Percentiles rank a stretch among this genome's conserved stretches.
phyloP scores from a whole-genome alignment of 1,140 invertebrate genomes.

The Muscidifurax raptorellus region DNA sequence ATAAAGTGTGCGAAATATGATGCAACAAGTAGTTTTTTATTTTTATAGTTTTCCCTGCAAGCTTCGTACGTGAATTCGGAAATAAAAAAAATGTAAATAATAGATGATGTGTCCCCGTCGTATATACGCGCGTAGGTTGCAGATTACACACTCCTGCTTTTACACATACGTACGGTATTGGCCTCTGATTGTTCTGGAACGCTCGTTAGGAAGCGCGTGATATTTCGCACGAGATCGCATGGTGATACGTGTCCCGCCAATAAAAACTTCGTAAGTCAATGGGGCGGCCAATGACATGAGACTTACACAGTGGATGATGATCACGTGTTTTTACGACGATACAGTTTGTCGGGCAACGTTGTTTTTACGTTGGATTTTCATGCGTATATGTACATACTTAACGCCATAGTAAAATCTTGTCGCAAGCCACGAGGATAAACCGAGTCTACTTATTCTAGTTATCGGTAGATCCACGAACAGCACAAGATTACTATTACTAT shows the following conservation, averaged over 20 bases:
- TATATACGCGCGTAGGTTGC: too few relatives aligned
- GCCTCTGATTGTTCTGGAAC: neutral
- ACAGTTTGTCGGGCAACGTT: neutral
- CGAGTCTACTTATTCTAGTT: neutral
- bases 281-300: neutral
- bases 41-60: too few relatives aligned
- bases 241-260: neutral
- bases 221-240: neutral
- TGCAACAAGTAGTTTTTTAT: too few relatives aligned
- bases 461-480: neutral
- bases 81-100: neutral
- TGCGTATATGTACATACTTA: neutral
- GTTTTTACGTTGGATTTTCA: neutral
- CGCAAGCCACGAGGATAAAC: neutral
- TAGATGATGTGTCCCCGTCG: neutral
- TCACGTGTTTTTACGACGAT: neutral
- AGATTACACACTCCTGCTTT: neutral
- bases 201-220: neutral
- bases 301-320: neutral
- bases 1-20: too few relatives aligned
- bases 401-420: neutral
- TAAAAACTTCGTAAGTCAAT: neutral
- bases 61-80: neutral
- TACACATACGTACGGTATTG: neutral
- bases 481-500: neutral